A percentile compares a stretch with the other conserved stretches of the same genome.
phyloP scores from a whole-genome alignment of 2,797 vertebrate genomes.

The Crenuchus spilurus region DNA sequence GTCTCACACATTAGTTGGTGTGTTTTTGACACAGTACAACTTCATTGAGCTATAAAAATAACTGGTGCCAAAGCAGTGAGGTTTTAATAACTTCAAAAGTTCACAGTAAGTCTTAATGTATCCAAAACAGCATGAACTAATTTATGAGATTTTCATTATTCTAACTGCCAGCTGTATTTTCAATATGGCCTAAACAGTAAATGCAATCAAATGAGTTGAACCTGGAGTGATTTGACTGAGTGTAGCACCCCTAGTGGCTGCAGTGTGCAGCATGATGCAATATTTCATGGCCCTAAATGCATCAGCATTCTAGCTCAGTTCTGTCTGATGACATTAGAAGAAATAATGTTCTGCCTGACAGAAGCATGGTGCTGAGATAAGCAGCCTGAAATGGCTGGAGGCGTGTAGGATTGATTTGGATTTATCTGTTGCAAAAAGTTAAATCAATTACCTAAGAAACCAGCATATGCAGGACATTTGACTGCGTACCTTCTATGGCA shows the following conservation, averaged over 20 bases:
- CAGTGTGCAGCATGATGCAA: slow-evolving; percentile 32
- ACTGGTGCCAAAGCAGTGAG: too few relatives aligned
- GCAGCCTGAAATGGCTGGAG: neutral
- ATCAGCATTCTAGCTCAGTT: slow-evolving; percentile 4
- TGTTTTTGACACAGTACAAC: too few relatives aligned
- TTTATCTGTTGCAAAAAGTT: neutral
- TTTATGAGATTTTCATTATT: too few relatives aligned
- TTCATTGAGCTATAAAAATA: too few relatives aligned
- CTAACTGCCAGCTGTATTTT: neutral
- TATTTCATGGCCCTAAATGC: neutral
- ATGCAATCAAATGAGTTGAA: neutral
- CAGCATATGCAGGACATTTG: too few relatives aligned
- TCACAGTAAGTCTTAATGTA: too few relatives aligned
- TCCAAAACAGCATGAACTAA: too few relatives aligned
- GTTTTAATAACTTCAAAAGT: too few relatives aligned
- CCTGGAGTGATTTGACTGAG: neutral
- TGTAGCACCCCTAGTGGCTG: slow-evolving; percentile 10
- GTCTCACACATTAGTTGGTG: too few relatives aligned
- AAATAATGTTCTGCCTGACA: neutral
- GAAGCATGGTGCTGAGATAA: neutral
- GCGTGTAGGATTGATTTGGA: neutral
- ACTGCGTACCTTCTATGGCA: too few relatives aligned
- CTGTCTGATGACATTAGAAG: slow-evolving; percentile 20
- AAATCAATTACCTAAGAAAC: neutral
- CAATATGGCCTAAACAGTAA: neutral